Conservation (phyloP, 2,888 invertebrate genomes). For the Synergus japonicus region DNA sequence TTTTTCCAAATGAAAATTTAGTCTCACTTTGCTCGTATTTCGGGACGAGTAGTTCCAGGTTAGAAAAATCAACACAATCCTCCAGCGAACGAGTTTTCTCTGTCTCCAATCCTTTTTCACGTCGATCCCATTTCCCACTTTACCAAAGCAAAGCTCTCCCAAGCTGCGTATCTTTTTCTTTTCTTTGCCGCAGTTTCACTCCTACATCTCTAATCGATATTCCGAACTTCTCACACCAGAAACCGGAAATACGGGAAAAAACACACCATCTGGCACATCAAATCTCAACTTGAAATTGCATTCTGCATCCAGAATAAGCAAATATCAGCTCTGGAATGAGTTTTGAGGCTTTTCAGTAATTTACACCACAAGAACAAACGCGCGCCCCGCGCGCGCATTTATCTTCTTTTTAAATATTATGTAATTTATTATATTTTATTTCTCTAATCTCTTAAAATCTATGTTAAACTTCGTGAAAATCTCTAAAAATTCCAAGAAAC, state of each 20-base stretch:
- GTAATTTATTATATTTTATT: too few species aligned
- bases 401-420: too few species aligned
- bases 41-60: conserved; percentile 16
- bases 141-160: conserved; percentile 13
- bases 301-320: neutral
- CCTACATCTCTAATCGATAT: conserved; percentile 26
- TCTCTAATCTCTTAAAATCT: too few species aligned
- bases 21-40: neutral
- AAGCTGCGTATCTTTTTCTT: conserved; percentile 17
- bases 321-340: neutral
- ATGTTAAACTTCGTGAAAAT: too few species aligned
- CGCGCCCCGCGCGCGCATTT: too few species aligned
- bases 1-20: conserved; percentile 6
- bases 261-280: neutral
- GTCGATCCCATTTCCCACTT: conserved; percentile 9
- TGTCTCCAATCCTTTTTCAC: conserved; percentile 14
- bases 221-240: conserved; percentile 7
- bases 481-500: too few species aligned
- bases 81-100: neutral
- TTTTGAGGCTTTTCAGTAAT: too few species aligned
- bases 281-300: neutral
- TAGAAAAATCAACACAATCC: conserved; percentile 27
- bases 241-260: neutral
- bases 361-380: too few species aligned
- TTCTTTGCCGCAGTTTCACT: conserved; percentile 2